A percentile compares a stretch with the other conserved stretches of the same genome.
phyloP scores from a whole-genome alignment of 2,888 invertebrate species.

The Linnaemya vulpina region DNA sequence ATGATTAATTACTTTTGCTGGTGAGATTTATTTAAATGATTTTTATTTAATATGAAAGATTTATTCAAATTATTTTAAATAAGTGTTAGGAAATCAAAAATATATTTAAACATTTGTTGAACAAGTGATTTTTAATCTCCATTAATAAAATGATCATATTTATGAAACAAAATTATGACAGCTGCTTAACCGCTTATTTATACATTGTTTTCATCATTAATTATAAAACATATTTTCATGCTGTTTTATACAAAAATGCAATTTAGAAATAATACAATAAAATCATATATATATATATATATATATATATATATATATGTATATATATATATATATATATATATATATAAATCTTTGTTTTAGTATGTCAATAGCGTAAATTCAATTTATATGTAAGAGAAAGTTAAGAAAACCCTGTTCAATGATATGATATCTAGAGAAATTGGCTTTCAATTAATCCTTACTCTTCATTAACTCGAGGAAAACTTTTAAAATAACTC shows the following conservation, averaged over 20 bases:
- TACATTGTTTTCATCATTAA: conserved; percentile 4
- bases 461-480: too few species aligned
- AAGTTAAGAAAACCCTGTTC: too few species aligned
- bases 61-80: conserved; percentile 19
- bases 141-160: conserved; percentile 19
- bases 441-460: too few species aligned
- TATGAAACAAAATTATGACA: conserved; percentile 41
- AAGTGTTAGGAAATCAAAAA: conserved; percentile 35
- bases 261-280: background rate
- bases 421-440: too few species aligned
- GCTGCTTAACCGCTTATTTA: background rate
- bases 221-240: background rate
- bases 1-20: conserved; percentile 77
- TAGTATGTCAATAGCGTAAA: background rate
- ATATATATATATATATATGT: too few species aligned
- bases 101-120: conserved; percentile 12
- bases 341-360: too few species aligned
- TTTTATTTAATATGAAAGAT: conserved; percentile 17
- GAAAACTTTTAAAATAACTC: too few species aligned
- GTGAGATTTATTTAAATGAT: conserved; percentile 32
- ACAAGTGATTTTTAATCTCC: conserved; percentile 49
- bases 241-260: background rate
- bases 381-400: too few species aligned
- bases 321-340: too few species aligned
- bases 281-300: too few species aligned